Percentiles rank a stretch among this genome's conserved stretches.
phyloP scores from a whole-genome alignment of 2,888 invertebrate species.

The Gnatocerus cornutus region DNA sequence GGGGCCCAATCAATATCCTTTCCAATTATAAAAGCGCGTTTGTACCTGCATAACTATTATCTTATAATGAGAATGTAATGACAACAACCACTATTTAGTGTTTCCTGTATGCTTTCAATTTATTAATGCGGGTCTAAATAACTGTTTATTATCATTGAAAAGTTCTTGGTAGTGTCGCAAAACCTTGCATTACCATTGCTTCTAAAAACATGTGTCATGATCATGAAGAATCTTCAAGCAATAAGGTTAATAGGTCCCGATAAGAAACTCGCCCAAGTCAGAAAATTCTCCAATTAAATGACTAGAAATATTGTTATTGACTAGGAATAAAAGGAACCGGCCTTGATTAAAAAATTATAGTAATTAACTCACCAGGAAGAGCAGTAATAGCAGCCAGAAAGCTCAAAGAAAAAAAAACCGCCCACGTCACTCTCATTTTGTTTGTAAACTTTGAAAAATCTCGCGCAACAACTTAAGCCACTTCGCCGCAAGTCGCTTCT shows the following conservation, averaged over 20 bases:
- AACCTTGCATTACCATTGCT: no score
- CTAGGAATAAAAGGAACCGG: neutral
- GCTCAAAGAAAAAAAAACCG: slow-evolving; percentile 18
- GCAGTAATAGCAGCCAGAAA: slow-evolving; percentile 3
- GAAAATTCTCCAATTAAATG: neutral
- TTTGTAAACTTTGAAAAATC: neutral
- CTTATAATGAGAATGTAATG: slow-evolving; percentile 24
- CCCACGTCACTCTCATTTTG: slow-evolving; percentile 32
- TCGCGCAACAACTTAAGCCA: slow-evolving; percentile 5
- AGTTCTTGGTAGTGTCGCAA: neutral
- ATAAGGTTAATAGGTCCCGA: neutral
- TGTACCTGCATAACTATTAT: slow-evolving; percentile 38
- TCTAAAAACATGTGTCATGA: no score
- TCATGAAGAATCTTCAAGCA: neutral
- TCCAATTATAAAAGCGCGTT: slow-evolving; percentile 14
- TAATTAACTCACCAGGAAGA: slow-evolving; percentile 32
- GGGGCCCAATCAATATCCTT: slow-evolving; percentile 2
- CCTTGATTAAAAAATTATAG: slow-evolving; percentile 19
- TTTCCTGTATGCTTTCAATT: slow-evolving; percentile 24
- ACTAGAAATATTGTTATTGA: neutral
- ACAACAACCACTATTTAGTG: slow-evolving; percentile 27
- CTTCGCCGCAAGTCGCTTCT: slow-evolving; percentile 31
- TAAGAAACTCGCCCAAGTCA: neutral
- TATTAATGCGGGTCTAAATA: slow-evolving; percentile 25
- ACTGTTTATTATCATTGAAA: slow-evolving; percentile 13